A percentile compares a stretch with the other conserved stretches of the same genome.
These are phyloP conservation scores for Gephyroberyx darwinii DNA, from an alignment of 2,797 vertebrate species.

Conservation along the genomic window DNA sequence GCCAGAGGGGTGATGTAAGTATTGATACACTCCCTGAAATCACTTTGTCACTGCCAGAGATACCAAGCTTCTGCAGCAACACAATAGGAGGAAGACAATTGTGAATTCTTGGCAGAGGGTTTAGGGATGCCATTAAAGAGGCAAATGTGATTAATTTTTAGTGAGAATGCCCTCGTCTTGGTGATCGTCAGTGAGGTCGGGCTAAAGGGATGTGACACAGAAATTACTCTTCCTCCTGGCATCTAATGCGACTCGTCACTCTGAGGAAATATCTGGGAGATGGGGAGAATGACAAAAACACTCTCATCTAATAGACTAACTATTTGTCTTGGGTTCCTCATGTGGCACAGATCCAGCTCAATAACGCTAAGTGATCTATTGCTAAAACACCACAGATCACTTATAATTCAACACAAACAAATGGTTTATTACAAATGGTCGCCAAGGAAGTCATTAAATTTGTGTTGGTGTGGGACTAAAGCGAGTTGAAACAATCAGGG, in stretches of 20 bases:
- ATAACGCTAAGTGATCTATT: conserved; percentile 62
- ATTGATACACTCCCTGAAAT: conserved; percentile 80
- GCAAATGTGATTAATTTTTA: conserved; percentile 84
- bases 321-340: conserved; percentile 72
- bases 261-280: conserved; percentile 78
- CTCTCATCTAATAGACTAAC: conserved; percentile 79
- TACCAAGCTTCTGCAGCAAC: conserved; percentile 43
- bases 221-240: conserved; percentile 82
- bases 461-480: conserved; percentile 29
- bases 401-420: conserved; percentile 61
- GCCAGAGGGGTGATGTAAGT: conserved; percentile 78
- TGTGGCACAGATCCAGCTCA: conserved; percentile 51
- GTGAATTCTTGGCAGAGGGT: conserved; percentile 77
- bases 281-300: conserved; percentile 77
- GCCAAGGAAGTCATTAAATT: conserved; percentile 34
- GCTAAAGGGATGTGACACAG: conserved; percentile 85
- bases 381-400: conserved; percentile 63
- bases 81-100: conserved; percentile 62
- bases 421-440: conserved; percentile 45
- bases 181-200: conserved; percentile 76
- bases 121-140: conserved; percentile 80
- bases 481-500: conserved; percentile 30
- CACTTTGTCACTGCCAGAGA: conserved; percentile 66
- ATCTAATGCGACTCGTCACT: conserved; percentile 83
- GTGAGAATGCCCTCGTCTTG: conserved; percentile 77